Base-by-base conservation (phyloP, 1,140 invertebrate species). In the Drosophila elegans region DNA sequence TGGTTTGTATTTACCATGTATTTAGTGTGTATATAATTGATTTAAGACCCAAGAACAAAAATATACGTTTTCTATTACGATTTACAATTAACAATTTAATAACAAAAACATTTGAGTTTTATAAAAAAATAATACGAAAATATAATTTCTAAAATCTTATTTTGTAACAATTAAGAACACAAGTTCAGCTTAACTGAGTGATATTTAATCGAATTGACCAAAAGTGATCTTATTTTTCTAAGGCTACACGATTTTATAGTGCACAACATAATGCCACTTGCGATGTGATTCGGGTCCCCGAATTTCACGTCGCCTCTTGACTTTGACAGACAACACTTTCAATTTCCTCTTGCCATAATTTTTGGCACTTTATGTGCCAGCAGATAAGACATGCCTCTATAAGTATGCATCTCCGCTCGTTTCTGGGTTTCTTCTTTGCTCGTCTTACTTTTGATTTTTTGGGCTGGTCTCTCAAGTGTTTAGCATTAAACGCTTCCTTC, bases 321-420 rank as follows among this genome's bases (percentile, higher is more conserved):
- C 59, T 64, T 6, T 62, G 62, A 62, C 62, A 66, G 57, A 29
- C 62, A 39, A 29, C 39, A 62, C 62, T 21, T 62, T 44, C 63
- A 46, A 67, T 82, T 85, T 88, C 82, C 82, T 88, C 62, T 85
- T 72, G 82, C 83, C 82, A 85, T 85, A 88, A 88, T 86, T 85
- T 85, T 85, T 85, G 82, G 82, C 83, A 86, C 79, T 86, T 86
- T 88, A 86, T 86, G 75, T 74, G 55, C 67, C 57, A 39, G 59
- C 56, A 86, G 82, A 85, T 85, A 85, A 86, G 82, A 81, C 60
- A 66, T 55, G 72, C 62, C 63, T 68, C 53, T 34, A 69, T 69
- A 53, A 53, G 48, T 83, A 69, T 82, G 59, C 64, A 60, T 66
- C 56, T 39, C 56, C 46, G 45, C 41, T 73, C 57, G 59, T 48